Evolutionary conservation across 1,140 invertebrate species (phyloP), one percentile per base, ranked within the genome.

Genomic region (Euborellia annulipes): DNA sequence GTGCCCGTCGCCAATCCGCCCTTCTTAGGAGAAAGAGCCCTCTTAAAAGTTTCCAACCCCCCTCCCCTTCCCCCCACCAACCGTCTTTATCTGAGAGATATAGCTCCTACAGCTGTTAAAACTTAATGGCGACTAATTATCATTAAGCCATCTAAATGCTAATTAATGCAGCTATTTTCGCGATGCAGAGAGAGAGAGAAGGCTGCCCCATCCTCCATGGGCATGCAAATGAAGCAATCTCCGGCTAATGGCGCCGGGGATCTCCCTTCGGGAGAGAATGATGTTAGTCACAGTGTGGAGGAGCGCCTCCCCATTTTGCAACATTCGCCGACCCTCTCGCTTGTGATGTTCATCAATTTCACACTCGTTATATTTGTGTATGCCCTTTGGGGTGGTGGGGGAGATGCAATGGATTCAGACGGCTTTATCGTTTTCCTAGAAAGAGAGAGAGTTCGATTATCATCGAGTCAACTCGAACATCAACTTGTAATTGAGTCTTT

Each of bases 121-220:
- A 41, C 47, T 48, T 48, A 48, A 48, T 48, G 42, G 47, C 23
- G 55, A 57, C 61, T 66, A 67, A 67, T 67, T 67, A 67, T 64
- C 64, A 63, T 67, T 65, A 63, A 62, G 59, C 60, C 62, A 65
- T 66, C 64, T 67, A 66, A 67, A 67, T 66, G 65, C 64, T 67
- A 67, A 67, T 67, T 67, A 66, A 67, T 67, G 63, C 58, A 55
- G 58, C 63, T 62, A 67, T 67, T 65, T 66, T 64, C 64, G 61
- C 61, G 54, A 55, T 54, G 54, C 57, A 55, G 58, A 55, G 54
- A 53, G 54, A 55, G 47, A 55, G 51, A 56, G 56, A 56, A 11
- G 23, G 23, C 23, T 11, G 23, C 23, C 23, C 23, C 23, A 52
- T 53, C 52, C 54, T 55, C 57, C 48, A 51, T 54, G 55, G 54